phyloP scores from a whole-genome alignment of 1,140 invertebrate genomes.

The Monochamus saltuarius region DNA sequence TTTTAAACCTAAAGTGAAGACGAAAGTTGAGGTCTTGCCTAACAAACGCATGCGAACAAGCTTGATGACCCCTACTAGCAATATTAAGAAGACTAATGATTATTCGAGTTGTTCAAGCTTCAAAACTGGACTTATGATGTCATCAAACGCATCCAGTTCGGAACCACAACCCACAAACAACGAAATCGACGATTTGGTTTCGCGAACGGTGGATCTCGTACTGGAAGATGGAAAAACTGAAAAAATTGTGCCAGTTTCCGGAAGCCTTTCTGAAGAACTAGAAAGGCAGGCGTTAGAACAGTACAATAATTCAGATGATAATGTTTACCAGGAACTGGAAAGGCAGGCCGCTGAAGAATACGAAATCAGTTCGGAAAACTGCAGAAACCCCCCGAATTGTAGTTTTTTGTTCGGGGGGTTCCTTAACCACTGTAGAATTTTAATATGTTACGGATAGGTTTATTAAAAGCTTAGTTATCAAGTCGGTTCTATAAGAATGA shows the following conservation, averaged over 20 bases:
- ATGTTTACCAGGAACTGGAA: constrained; percentile 46
- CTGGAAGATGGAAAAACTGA: constrained; percentile 28
- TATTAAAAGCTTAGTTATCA: constrained; percentile 9
- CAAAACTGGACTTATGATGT: no score
- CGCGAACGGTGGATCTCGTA: constrained; percentile 9
- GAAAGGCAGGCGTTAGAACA: constrained; percentile 48
- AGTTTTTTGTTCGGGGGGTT: constrained; percentile 42
- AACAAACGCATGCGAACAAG: not conserved
- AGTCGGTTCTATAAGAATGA: no score
- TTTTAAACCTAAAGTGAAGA: constrained; percentile 5
- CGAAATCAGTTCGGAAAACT: constrained; percentile 46
- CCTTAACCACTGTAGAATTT: not conserved
- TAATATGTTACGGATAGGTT: constrained; percentile 6
- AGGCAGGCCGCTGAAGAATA: constrained; percentile 47
- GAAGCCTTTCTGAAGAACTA: constrained; percentile 43
- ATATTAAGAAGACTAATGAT: constrained; percentile 3
- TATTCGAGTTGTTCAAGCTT: not conserved
- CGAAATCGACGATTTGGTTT: constrained; percentile 10
- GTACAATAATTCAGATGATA: constrained; percentile 44
- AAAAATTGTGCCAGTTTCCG: constrained; percentile 28
- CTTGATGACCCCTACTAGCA: no score
- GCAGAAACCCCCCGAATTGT: constrained; percentile 42
- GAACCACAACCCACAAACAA: constrained; percentile 7
- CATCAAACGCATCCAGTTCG: not conserved
- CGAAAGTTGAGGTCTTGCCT: not conserved